A percentile compares a stretch with the other conserved stretches of the same genome.
Conservation (phyloP, 2,113 vertebrate species). For the Regulus satrapa region DNA sequence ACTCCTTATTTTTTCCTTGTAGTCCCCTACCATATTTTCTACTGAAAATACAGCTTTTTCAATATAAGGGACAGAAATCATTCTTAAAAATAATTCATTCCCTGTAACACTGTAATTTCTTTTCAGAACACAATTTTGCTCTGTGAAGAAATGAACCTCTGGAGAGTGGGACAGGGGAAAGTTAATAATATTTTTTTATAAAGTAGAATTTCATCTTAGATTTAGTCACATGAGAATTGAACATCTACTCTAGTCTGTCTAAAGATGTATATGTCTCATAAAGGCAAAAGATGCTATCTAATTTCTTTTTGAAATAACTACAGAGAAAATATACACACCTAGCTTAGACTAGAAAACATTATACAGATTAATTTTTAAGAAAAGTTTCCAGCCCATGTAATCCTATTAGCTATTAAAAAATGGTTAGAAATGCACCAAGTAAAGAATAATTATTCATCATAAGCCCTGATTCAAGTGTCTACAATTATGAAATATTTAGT, state of each 20-base stretch:
- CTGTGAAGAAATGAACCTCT: not conserved
- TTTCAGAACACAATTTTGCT: not conserved
- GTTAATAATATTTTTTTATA: not conserved
- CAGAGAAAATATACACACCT: not conserved
- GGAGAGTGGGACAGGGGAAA: rapidly evolving
- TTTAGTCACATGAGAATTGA: not conserved
- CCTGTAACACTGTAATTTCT: not conserved
- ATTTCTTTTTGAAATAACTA: not conserved
- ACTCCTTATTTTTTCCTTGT: not conserved
- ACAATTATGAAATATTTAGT: not conserved
- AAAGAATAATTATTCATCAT: not conserved
- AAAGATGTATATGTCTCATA: not conserved
- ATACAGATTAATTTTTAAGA: not conserved
- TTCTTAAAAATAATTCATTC: not conserved
- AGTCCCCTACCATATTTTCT: not conserved
- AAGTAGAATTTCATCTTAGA: not conserved
- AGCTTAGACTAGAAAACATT: not conserved
- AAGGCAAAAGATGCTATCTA: not conserved
- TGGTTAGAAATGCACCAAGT: not conserved
- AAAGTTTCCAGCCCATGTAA: not conserved
- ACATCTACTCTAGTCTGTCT: not conserved
- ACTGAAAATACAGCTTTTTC: not conserved
- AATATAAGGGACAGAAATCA: not conserved
- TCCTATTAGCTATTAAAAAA: not conserved
- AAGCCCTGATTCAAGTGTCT: not conserved